Conservation (phyloP, 1,140 invertebrate species). For the Lucilia cuprina region DNA sequence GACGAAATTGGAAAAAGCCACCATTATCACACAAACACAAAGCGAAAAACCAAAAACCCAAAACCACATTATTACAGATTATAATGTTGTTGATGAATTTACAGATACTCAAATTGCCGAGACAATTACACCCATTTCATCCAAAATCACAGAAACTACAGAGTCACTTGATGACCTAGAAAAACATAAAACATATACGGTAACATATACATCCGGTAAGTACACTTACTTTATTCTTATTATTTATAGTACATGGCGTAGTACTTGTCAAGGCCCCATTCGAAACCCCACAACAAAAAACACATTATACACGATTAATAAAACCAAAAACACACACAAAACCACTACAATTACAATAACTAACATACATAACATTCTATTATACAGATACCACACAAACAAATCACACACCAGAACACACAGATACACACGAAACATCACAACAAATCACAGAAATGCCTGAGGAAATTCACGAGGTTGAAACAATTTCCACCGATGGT, state of each 20-base stretch:
- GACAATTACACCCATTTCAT: conserved; percentile 11
- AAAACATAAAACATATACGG: conserved; percentile 27
- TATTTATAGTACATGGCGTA: conserved; percentile 43
- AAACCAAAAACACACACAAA: conserved; percentile 39
- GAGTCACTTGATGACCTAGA: not conserved
- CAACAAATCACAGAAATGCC: conserved; percentile 38
- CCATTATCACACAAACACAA: not conserved
- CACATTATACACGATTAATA: conserved; percentile 60
- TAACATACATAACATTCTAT: conserved; percentile 48
- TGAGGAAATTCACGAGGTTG: conserved; percentile 21
- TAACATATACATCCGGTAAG: conserved; percentile 37
- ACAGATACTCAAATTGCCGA: conserved; percentile 14
- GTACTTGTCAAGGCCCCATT: conserved; percentile 47
- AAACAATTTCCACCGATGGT: conserved; percentile 23
- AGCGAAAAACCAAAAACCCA: not conserved
- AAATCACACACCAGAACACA: conserved; percentile 64
- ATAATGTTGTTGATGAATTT: not conserved
- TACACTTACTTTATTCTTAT: not conserved
- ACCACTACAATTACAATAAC: conserved; percentile 46
- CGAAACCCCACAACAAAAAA: conserved; percentile 45
- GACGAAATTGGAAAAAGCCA: not conserved
- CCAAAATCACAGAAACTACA: conserved; percentile 12
- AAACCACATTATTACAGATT: not conserved
- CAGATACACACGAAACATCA: conserved; percentile 57
- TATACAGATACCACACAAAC: conserved; percentile 63